Conservation (phyloP, 92 coral and sea anemone genomes). For the Hydrozoanthus gracilis region DNA sequence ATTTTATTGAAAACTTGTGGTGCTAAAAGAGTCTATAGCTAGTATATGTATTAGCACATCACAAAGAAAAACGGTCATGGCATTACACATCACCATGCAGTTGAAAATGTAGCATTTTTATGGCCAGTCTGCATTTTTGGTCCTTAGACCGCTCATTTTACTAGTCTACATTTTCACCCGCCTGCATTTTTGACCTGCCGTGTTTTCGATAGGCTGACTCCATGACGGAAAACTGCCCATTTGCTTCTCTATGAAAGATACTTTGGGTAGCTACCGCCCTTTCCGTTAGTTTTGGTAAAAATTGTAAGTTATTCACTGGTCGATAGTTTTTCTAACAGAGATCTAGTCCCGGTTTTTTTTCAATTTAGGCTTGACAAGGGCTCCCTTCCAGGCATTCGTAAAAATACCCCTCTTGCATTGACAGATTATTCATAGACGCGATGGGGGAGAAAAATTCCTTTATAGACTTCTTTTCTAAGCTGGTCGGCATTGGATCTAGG, state of each 20-base stretch:
- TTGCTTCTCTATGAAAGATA: conserved; percentile 4
- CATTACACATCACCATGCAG: no score
- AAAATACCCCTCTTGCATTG: not conserved
- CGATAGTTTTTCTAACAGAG: conserved; percentile 54
- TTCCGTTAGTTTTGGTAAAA: conserved; percentile 47
- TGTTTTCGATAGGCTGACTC: conserved; percentile 33
- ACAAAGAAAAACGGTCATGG: no score
- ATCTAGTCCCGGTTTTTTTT: conserved; percentile 44
- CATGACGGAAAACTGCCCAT: conserved; percentile 37
- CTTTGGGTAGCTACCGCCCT: conserved; percentile 49
- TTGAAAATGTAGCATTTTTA: no score
- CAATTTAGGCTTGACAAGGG: conserved; percentile 51
- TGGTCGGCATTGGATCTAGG: no score
- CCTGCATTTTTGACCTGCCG: no score
- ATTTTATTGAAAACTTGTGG: no score
- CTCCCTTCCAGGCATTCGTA: no score
- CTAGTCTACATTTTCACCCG: no score
- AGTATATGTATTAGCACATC: no score
- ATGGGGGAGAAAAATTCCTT: conserved; percentile 3
- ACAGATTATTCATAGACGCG: conserved; percentile 1
- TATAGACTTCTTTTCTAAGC: not conserved
- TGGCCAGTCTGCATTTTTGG: no score
- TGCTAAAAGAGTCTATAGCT: no score
- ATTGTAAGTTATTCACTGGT: conserved; percentile 55
- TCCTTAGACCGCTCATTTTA: no score